Conservation (phyloP, 1,140 invertebrate genomes). For the Eumeta japonica region DNA sequence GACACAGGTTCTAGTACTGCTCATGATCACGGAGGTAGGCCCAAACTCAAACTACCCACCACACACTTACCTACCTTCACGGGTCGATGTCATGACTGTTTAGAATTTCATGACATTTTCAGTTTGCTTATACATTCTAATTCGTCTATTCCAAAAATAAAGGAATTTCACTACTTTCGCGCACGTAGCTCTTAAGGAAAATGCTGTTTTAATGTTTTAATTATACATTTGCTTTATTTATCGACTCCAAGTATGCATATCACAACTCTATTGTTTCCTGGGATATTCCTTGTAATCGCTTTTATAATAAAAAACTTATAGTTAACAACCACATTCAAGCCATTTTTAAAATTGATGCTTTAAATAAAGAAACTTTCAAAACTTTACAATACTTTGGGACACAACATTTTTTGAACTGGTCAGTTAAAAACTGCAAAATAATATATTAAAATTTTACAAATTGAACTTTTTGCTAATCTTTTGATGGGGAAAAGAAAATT, state of each 20-base stretch:
- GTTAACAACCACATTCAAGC: background rate
- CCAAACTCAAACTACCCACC: conserved; percentile 3
- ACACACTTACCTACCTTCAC: background rate
- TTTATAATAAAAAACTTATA: background rate
- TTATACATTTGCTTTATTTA: conserved; percentile 1
- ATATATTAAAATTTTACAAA: too few species aligned
- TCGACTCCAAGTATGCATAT: too few species aligned
- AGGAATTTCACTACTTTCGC: conserved; percentile 3
- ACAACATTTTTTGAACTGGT: too few species aligned
- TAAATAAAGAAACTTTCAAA: too few species aligned
- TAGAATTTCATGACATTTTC: conserved; percentile 2
- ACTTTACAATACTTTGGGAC: too few species aligned
- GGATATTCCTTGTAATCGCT: conserved; percentile 1
- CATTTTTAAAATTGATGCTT: background rate
- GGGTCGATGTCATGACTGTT: too few species aligned
- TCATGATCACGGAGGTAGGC: too few species aligned
- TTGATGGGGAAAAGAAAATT: too few species aligned
- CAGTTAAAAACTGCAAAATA: too few species aligned
- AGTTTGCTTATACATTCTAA: background rate
- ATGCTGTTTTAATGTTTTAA: background rate
- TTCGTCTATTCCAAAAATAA: conserved; percentile 1
- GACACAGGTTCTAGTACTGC: too few species aligned
- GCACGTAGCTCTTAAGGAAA: conserved; percentile 1
- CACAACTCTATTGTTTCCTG: conserved; percentile 2
- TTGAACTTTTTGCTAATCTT: too few species aligned